Evolutionary conservation across 2,888 invertebrate genomes (phyloP), one percentile per base, ranked within the genome.

Genomic region (Monochamus alternatus): DNA sequence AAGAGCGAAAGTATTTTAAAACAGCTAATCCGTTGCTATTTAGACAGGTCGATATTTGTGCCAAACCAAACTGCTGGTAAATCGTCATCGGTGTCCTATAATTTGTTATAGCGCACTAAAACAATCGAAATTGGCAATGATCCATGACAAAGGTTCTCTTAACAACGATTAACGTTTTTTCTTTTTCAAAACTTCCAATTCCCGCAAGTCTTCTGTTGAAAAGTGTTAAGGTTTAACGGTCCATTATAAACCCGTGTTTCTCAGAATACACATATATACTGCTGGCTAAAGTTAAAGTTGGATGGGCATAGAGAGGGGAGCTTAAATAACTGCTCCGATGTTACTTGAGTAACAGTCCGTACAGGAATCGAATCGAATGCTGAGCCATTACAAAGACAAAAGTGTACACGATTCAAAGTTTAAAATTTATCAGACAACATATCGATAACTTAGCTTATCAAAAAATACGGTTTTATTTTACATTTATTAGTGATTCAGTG

Each of bases 301-400:
- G 75, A 78, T 76, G 77, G 74, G 73, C 73, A 77, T 75, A 80
- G 81, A 82, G 84, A 81, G 82, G 84, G 84, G 84, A 81, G 76
- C 80, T 75, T 84, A 84, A 82, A 84, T 82, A 55, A 82, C 80
- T 75, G 76, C 71, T 77, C 75, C 78, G 78, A 73, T 75, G 78
- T 75, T 73, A 78, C 79, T 81, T 77, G 66, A 68, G 70, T 77
- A 79, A 80, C 81, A 81, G 82, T 81, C 74, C 73, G 77, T 66
- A 74, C 73, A 67, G 64, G 69, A 63, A 38, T 52, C 73, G 74
- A 76, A 77, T 73, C 66, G 69, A 72, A 78, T 69, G 71, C 68
- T 69, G 68, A 59, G 60, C 65, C 70, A 72, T 70, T 75, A 76
- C 47, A 44, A 44, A 68, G 47, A 44, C 62, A 31, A 60, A 22